A percentile compares a stretch with the other conserved stretches of the same genome.
Conservation (phyloP, 2,113 vertebrate genomes). For the Procavia capensis region DNA sequence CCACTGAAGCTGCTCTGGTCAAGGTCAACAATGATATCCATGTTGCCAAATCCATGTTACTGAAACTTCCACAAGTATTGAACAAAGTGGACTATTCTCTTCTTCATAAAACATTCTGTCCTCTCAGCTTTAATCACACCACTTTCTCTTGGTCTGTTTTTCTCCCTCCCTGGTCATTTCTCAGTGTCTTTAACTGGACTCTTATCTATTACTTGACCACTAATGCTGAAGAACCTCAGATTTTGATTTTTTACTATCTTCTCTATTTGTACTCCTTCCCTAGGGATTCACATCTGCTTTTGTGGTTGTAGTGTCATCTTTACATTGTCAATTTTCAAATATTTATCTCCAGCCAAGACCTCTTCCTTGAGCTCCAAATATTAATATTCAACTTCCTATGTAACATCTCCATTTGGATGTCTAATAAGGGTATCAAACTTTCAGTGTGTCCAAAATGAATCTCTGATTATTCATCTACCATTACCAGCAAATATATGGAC, state of each 20-base stretch:
- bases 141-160: background rate
- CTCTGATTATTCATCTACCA: background rate
- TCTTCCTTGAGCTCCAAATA: background rate
- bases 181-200: background rate
- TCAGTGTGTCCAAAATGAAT: background rate
- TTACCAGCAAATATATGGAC: background rate
- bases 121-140: background rate
- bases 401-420: background rate
- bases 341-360: background rate
- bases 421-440: conserved; percentile 13
- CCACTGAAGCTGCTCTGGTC: background rate
- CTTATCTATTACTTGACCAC: background rate
- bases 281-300: background rate
- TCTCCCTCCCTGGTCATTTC: background rate
- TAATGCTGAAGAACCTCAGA: background rate
- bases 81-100: background rate
- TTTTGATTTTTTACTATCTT: background rate
- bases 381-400: background rate
- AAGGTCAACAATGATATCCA: background rate
- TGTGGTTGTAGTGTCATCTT: background rate
- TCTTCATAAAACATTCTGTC: background rate
- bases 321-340: background rate
- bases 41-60: background rate
- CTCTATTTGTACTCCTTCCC: background rate
- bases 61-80: background rate